phyloP scores from a whole-genome alignment of 2,888 invertebrate genomes.

The Harpagoxenus sublaevis region DNA sequence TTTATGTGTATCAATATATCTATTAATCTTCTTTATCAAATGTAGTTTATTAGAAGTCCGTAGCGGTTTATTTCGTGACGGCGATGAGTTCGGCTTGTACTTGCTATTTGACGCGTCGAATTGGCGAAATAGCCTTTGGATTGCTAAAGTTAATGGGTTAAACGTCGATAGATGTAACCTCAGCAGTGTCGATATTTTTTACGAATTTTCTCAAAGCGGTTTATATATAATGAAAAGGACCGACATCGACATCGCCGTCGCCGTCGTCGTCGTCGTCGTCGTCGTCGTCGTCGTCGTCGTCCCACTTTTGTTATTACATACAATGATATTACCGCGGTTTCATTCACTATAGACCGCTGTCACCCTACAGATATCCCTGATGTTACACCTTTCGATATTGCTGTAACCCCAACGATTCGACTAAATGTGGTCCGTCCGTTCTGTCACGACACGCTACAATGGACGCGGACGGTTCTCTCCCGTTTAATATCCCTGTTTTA shows the following conservation, averaged over 20 bases:
- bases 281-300: neutral
- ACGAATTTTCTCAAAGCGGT: constrained; percentile 24
- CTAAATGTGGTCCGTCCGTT: constrained; percentile 12
- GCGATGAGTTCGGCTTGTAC: neutral
- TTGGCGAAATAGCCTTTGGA: neutral
- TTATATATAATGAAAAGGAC: constrained; percentile 39
- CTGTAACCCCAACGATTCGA: constrained; percentile 10
- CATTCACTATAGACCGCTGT: constrained; percentile 25
- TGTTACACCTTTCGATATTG: constrained; percentile 37
- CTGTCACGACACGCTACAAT: constrained; percentile 52
- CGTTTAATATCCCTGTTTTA: constrained; percentile 2
- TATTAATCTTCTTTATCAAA: neutral
- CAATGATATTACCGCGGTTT: constrained; percentile 32
- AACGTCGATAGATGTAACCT: constrained; percentile 20
- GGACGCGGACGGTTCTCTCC: neutral
- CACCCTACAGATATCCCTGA: constrained; percentile 15
- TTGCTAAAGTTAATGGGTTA: constrained; percentile 17
- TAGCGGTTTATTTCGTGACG: neutral
- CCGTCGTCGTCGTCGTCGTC: neutral
- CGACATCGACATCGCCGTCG: neutral
- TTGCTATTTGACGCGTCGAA: neutral
- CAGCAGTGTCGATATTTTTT: constrained; percentile 33
- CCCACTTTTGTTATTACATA: constrained; percentile 22
- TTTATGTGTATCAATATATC: neutral
- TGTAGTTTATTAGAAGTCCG: neutral